Conservation (phyloP, 2,888 invertebrate species). For the Margaritifera margaritifera region DNA sequence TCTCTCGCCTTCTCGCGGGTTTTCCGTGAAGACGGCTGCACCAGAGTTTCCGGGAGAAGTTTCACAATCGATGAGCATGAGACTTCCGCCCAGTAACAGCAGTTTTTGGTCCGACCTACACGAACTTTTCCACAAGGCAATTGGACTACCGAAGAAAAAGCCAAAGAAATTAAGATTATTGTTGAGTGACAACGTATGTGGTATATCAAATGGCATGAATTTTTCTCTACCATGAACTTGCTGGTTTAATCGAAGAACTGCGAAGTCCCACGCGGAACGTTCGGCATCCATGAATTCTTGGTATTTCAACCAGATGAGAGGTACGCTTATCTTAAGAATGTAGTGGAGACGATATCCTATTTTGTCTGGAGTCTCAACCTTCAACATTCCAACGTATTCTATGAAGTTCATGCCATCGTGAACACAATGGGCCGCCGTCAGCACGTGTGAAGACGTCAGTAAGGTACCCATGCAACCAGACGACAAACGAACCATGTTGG, state of each 20-base stretch:
- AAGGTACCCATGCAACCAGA: constrained; percentile 68
- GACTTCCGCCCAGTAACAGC: constrained; percentile 47
- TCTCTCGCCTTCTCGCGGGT: constrained; percentile 44
- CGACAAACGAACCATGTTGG: constrained; percentile 63
- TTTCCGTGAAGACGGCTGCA: constrained; percentile 56
- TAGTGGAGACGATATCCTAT: constrained; percentile 58
- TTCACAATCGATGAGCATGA: constrained; percentile 60
- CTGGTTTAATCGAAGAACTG: constrained; percentile 56
- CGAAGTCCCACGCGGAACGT: constrained; percentile 60
- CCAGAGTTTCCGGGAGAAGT: constrained; percentile 63
- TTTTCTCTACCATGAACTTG: constrained; percentile 52
- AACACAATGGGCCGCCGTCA: constrained; percentile 69
- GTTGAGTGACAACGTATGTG: constrained; percentile 43
- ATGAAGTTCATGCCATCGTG: constrained; percentile 60
- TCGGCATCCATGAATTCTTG: constrained; percentile 32
- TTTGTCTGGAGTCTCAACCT: constrained; percentile 58
- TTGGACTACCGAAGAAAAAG: constrained; percentile 38
- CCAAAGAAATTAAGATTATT: constrained; percentile 58
- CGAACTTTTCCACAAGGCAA: constrained; percentile 49
- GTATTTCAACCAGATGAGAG: constrained; percentile 49
- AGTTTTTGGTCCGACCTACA: constrained; percentile 49
- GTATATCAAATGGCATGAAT: constrained; percentile 57
- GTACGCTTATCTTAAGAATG: constrained; percentile 57
- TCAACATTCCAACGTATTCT: constrained; percentile 55
- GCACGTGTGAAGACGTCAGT: constrained; percentile 59